Conservation (phyloP, 2,888 invertebrate genomes). For the Sinodicranocentrus sp. region DNA sequence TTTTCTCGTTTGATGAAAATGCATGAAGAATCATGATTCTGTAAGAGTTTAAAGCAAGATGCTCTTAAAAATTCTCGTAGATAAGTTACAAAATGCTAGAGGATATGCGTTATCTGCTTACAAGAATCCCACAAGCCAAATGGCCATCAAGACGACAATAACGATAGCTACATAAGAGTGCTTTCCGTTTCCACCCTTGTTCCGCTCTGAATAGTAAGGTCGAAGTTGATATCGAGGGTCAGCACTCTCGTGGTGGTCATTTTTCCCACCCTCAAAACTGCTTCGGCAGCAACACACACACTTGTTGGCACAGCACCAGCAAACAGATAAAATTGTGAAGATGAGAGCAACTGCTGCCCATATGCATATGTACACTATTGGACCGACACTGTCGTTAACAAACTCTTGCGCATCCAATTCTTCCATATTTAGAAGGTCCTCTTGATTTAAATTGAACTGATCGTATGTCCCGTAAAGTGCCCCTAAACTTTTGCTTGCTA, state of each 20-base stretch:
- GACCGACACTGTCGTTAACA: neutral
- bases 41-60: neutral
- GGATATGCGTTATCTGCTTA: conserved; percentile 18
- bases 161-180: neutral
- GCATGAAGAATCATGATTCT: conserved; percentile 34
- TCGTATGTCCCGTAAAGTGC: neutral
- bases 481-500: conserved; percentile 10
- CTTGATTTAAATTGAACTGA: conserved; percentile 4
- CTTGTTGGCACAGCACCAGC: conserved; percentile 30
- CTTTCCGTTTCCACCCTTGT: neutral
- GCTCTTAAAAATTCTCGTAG: neutral
- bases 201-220: conserved; percentile 31
- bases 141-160: conserved; percentile 17
- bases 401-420: conserved; percentile 3
- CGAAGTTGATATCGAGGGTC: conserved; percentile 1
- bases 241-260: neutral
- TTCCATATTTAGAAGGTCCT: conserved; percentile 21
- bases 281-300: conserved; percentile 33
- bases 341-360: conserved; percentile 1
- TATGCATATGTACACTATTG: neutral
- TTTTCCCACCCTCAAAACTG: conserved; percentile 12
- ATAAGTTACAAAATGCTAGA: neutral
- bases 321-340: neutral
- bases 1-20: conserved; percentile 31
- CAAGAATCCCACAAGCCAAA: conserved; percentile 35